A percentile compares a stretch with the other conserved stretches of the same genome.
Evolutionary conservation across 2,113 vertebrate genomes (phyloP).

Genomic region (Saccopteryx bilineata): DNA sequence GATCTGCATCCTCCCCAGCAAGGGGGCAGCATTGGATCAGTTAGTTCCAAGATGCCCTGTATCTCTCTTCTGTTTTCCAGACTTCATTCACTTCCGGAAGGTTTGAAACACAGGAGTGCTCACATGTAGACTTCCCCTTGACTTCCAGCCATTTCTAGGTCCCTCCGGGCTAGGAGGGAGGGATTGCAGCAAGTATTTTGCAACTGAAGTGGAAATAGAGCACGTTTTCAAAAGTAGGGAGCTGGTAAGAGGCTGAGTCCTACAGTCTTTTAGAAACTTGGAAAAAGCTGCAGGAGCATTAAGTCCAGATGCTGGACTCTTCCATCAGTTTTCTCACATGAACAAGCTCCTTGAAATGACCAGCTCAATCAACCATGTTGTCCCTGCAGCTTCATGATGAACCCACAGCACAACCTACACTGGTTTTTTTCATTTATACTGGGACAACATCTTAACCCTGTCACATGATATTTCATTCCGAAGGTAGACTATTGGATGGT

Average conservation of each 20-base stretch:
- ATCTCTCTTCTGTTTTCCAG: not conserved
- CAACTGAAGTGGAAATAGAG: conserved; percentile 54
- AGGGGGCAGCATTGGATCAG: conserved; percentile 43
- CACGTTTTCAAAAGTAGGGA: conserved; percentile 47
- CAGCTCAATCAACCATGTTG: not conserved
- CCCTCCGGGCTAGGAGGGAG: not conserved
- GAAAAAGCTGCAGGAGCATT: not conserved
- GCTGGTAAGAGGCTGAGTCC: not conserved
- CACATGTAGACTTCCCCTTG: not conserved
- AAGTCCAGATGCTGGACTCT: not conserved
- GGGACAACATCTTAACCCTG: not conserved
- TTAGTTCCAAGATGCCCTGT: fast-evolving
- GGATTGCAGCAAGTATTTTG: not conserved
- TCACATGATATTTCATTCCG: not conserved
- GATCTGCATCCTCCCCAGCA: not conserved
- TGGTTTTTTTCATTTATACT: not conserved
- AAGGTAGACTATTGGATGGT: not conserved
- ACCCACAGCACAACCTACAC: not conserved
- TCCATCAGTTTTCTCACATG: not conserved
- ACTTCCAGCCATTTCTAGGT: not conserved
- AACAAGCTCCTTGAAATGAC: not conserved
- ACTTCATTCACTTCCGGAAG: not conserved
- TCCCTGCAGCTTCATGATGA: not conserved
- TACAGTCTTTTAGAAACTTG: conserved; percentile 43
- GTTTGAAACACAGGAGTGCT: not conserved